A percentile compares a stretch with the other conserved stretches of the same genome.
Evolutionary conservation across 2,113 vertebrate species (phyloP).

Genomic region (western clawed frog (Xenopus tropicalis)): DNA sequence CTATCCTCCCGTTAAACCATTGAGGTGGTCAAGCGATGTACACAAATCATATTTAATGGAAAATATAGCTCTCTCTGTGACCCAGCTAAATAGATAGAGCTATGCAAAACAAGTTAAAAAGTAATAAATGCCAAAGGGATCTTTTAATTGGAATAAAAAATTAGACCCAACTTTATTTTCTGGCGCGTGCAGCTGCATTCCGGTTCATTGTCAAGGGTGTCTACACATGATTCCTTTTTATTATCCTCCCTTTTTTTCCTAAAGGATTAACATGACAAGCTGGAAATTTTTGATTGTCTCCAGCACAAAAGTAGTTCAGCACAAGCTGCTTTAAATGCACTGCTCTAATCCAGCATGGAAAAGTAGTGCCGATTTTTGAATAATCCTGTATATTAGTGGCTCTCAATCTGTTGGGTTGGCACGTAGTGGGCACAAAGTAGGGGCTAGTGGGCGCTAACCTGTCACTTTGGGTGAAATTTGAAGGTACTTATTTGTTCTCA

Average conservation of each 20-base stretch:
- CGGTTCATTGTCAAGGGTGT: conserved; percentile 72
- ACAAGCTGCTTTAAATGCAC: no score
- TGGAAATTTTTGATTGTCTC: conserved; percentile 40
- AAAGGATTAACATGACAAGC: conserved; percentile 57
- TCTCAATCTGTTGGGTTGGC: no score
- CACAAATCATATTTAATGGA: conserved; percentile 98
- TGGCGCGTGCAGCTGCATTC: conserved; percentile 67
- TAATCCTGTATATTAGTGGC: no score
- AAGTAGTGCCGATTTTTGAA: no score
- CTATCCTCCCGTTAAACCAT: conserved; percentile 81
- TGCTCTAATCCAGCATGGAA: no score
- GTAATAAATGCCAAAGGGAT: conserved; percentile 95
- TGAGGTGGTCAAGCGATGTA: conserved; percentile 93
- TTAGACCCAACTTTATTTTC: conserved; percentile 67
- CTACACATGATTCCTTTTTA: conserved; percentile 56
- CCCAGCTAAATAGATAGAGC: conserved; percentile 91
- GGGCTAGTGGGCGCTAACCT: no score
- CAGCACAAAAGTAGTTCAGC: no score
- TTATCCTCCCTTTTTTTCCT: conserved; percentile 55
- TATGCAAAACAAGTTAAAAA: conserved; percentile 90
- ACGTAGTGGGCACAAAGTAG: no score
- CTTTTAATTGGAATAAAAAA: conserved; percentile 94
- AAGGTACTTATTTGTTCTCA: no score
- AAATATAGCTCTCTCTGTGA: conserved; percentile 84
- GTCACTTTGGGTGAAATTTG: no score